Percentiles rank a stretch among this genome's conserved stretches.
phyloP scores from a whole-genome alignment of 2,113 vertebrate species.

The Corythornis vintsioides region DNA sequence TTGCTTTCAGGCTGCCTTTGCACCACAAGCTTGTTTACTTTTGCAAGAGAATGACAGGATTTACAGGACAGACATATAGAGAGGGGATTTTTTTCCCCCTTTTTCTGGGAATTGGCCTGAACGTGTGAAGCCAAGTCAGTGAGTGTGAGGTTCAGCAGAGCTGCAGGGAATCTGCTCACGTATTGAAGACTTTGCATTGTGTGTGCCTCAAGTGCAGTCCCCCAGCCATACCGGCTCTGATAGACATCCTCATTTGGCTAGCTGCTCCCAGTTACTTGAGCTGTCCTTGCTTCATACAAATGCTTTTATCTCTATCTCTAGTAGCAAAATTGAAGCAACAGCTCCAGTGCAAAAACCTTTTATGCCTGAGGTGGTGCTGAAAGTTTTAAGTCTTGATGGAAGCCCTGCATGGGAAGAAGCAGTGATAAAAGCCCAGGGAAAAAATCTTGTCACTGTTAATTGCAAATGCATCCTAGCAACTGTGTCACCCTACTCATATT shows the following conservation, averaged over 20 bases:
- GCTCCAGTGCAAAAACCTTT: not conserved
- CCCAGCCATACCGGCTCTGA: not conserved
- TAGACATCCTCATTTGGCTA: not conserved
- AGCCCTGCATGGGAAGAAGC: not conserved
- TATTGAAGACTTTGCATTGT: not conserved
- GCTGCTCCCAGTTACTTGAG: not conserved
- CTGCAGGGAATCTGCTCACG: not conserved
- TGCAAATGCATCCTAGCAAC: constrained; percentile 15
- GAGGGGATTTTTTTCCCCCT: accelerated
- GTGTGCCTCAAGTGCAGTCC: not conserved
- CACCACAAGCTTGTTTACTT: not conserved
- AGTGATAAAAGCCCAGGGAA: not conserved
- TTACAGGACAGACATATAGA: not conserved
- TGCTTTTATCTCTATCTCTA: not conserved
- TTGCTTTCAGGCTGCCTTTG: not conserved
- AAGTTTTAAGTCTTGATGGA: not conserved
- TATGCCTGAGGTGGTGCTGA: not conserved
- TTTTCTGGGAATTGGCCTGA: not conserved
- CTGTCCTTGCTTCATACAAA: not conserved
- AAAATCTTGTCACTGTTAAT: not conserved
- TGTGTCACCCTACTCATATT: not conserved
- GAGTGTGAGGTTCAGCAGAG: not conserved
- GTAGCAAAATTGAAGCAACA: not conserved
- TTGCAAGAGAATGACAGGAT: not conserved
- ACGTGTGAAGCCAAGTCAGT: not conserved